Evolutionary conservation across 2,888 invertebrate genomes (phyloP).

Genomic region (Incurvaria masculella): DNA sequence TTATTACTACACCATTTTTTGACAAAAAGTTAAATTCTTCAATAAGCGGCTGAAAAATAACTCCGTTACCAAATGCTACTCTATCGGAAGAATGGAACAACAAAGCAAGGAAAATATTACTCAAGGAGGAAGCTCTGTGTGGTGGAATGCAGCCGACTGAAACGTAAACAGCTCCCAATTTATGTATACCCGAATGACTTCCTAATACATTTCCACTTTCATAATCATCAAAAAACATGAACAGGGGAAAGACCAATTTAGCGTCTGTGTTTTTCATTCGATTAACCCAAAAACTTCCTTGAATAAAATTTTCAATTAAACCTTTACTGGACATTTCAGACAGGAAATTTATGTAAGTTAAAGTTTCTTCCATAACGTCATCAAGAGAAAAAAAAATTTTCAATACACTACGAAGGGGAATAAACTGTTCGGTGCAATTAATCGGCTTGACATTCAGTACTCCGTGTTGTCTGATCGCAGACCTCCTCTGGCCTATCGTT

Average conservation of each 20-base stretch:
- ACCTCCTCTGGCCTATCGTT: no score
- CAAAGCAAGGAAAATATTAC: conserved; percentile 9
- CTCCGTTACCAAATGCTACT: neutral
- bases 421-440: neutral
- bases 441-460: neutral
- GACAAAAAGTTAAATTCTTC: neutral
- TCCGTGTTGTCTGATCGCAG: neutral
- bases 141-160: conserved; percentile 14
- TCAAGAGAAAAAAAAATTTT: neutral
- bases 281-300: neutral
- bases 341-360: neutral
- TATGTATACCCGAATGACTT: conserved; percentile 12
- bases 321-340: neutral
- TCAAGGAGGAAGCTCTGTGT: conserved; percentile 12
- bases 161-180: conserved; percentile 14
- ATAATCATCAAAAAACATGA: conserved; percentile 15
- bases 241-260: conserved; percentile 9
- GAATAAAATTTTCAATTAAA: neutral
- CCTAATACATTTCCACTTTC: conserved; percentile 15
- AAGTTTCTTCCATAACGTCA: neutral
- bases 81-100: neutral
- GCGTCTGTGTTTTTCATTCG: neutral
- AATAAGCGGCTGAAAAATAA: neutral
- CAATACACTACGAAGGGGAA: neutral
- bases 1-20: neutral